Conservation (phyloP, 2,113 vertebrate genomes). For the Cyphomyrus discorhynchus region DNA sequence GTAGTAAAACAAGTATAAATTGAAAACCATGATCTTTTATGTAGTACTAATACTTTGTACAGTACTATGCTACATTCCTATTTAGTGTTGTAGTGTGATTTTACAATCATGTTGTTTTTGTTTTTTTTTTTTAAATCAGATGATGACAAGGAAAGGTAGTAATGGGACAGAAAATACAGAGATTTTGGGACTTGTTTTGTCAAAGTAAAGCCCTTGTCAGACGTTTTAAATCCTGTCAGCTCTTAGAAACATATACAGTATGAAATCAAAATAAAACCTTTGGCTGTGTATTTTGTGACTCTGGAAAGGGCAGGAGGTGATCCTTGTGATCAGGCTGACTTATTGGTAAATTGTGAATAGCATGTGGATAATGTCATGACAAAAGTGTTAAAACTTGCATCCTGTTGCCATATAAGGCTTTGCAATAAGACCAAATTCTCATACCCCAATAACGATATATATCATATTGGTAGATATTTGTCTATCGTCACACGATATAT, state of each 20-base stretch:
- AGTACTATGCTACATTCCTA: too few relatives aligned
- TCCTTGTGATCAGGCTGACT: neutral
- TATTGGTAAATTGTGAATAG: neutral
- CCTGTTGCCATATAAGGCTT: neutral
- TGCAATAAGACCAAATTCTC: neutral
- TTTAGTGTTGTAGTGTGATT: neutral
- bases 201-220: too few relatives aligned
- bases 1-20: neutral
- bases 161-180: neutral
- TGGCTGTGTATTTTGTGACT: neutral
- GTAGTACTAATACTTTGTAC: neutral
- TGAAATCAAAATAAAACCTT: neutral
- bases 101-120: neutral
- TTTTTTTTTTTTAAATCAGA: neutral
- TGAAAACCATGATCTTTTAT: neutral
- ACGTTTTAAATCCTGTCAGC: neutral
- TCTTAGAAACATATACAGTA: neutral
- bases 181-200: neutral
- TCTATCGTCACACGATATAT: neutral
- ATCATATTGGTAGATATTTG: neutral
- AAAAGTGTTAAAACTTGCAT: neutral
- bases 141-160: neutral
- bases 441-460: neutral
- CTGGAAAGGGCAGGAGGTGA: neutral
- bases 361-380: neutral